Conservation (phyloP, 2,888 invertebrate species). For the Philonicus albiceps region DNA sequence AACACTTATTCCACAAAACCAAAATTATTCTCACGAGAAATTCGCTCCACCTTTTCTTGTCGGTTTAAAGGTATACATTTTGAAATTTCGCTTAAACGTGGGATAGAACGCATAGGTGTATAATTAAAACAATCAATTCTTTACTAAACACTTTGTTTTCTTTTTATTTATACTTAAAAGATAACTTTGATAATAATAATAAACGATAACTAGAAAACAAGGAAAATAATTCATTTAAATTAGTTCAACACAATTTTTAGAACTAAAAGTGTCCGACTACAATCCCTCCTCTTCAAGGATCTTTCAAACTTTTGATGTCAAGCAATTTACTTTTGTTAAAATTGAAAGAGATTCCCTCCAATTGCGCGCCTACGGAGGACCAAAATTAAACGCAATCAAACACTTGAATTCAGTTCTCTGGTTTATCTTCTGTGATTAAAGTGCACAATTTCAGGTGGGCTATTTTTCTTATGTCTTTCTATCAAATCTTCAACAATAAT, state of each 20-base stretch:
- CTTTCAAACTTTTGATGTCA: too few relatives aligned
- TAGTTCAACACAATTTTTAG: neutral
- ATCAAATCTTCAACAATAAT: neutral
- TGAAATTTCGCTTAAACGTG: too few relatives aligned
- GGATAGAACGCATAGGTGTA: neutral
- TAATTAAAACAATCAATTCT: neutral
- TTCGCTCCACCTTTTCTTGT: too few relatives aligned
- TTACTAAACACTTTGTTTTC: slow-evolving; percentile 9
- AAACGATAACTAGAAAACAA: neutral
- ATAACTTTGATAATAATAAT: neutral
- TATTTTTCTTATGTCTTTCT: neutral
- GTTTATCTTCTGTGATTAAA: neutral
- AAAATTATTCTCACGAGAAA: too few relatives aligned
- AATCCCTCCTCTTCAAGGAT: neutral
- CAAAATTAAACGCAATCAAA: neutral
- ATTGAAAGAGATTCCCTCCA: neutral
- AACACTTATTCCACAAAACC: too few relatives aligned
- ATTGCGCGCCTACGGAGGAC: neutral
- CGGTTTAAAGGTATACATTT: too few relatives aligned
- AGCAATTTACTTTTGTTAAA: neutral
- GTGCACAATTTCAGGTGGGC: neutral
- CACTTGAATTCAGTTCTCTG: neutral
- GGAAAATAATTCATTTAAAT: neutral
- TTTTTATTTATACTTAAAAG: slow-evolving; percentile 8
- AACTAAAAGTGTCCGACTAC: neutral